Base-by-base conservation (phyloP, 2,113 vertebrate species). In the Pavo muticus region DNA sequence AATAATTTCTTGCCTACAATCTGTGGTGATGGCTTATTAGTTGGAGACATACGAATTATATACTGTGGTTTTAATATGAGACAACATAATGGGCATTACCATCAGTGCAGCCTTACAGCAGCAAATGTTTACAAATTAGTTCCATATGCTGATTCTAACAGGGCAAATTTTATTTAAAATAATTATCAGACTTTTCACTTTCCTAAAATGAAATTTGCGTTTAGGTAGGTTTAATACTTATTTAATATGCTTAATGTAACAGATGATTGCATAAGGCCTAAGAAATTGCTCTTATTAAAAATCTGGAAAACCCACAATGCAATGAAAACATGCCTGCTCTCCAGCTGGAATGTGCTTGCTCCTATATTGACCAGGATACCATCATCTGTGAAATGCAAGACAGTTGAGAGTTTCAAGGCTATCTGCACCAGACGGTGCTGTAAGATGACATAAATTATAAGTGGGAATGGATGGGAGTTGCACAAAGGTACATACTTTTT, bases 141-240 rank as follows among this genome's bases (percentile, higher is more conserved):
- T 23, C 92, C 84, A 88, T 91, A 85, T 91, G 86, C 88, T 91
- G 64, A 87, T 89, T 78, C 60, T 63, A 94, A 44, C 4, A 70
- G n/a, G 79, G 64, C 74, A 77, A 89, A 84, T 76, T 89, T 77
- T 88, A 84, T 94, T 94, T 87, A 63, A 91, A 94, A 84, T 84
- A 84, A 86, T 91, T 78, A 69, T 54, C 21, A 1, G 67, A 65
- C 79, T 95, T 88, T 95, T 88, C 88, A 88, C 94, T 80, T 94
- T 95, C 83, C 75, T 57, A 2, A 87, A 93, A 94, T 84, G 57
- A 90, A 95, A 84, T 87, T 82, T 75, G 48, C 65, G 23, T 9
- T 45, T 93, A 78, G 86, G 63, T 85, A 81, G 80, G 61, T 94
- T 92, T 92, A 84, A 75, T 91, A 75, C 12, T 42, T 65, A 74